phyloP scores from a whole-genome alignment of 64 coral and sea anemone species.

The Montipora sp. region DNA sequence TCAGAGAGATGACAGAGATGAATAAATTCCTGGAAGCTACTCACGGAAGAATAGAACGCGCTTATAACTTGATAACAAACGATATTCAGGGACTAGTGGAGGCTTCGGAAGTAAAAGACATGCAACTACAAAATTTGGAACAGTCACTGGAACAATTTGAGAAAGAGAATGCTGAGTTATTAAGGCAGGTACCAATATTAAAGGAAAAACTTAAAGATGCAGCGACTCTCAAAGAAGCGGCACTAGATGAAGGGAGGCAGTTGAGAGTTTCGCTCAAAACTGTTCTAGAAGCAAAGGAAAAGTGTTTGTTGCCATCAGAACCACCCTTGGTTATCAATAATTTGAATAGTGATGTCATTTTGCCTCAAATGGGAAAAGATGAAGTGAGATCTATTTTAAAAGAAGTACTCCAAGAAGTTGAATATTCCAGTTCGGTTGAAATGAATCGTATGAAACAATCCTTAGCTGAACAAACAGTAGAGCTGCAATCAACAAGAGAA shows the following conservation, averaged over 20 bases:
- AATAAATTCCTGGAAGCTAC: conserved; percentile 9
- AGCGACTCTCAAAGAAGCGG: conserved; percentile 1
- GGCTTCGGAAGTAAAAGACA: not conserved
- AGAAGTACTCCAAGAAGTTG: conserved; percentile 27
- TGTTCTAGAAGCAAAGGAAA: conserved; percentile 37
- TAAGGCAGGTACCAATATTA: not conserved
- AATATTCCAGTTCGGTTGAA: conserved; percentile 20
- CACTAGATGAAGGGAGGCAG: conserved; percentile 1
- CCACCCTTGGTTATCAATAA: conserved; percentile 24
- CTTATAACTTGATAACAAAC: conserved; percentile 5
- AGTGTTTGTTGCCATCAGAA: not conserved
- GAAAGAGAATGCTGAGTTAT: conserved; percentile 4
- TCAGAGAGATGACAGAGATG: conserved; percentile 11
- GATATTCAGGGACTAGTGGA: conserved; percentile 3
- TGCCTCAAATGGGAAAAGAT: conserved; percentile 28
- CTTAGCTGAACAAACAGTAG: not conserved
- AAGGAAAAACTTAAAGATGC: conserved; percentile 18
- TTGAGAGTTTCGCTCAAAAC: not conserved
- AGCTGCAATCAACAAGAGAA: not conserved
- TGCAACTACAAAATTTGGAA: not conserved
- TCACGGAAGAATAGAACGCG: not conserved
- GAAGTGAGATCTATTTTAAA: conserved; percentile 25
- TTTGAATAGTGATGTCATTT: conserved; percentile 10
- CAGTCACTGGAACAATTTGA: not conserved
- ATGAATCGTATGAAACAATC: not conserved